Base-by-base conservation (phyloP, 2,113 vertebrate species). In the Stigmatopora argus region DNA sequence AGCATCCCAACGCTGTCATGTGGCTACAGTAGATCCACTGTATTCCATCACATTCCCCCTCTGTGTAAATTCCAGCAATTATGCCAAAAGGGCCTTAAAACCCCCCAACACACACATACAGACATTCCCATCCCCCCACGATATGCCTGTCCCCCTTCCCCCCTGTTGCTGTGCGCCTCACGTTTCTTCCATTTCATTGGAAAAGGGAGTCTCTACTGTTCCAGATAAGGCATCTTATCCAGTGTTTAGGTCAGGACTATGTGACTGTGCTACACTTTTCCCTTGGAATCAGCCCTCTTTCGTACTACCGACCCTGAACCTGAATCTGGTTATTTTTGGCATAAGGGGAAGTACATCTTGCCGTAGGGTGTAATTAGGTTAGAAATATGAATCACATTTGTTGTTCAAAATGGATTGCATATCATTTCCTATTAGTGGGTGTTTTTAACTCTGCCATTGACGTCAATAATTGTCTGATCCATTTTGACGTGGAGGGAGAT, bases 151-250 rank as follows among this genome's bases (percentile, higher is more conserved):
- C 56, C 70, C 74, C 83, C 78, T 31, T 81, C 72, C 48, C 68
- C 79, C 80, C 85, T 70, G 76, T 83, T 78, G 74, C 71, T 51
- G 4, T 61, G 11, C 2, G 72, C 38, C 63, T 63, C 69, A 46
- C 48, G 62, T 77, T 78, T 69, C 46, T 66, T 51, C 71, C 64
- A 68, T 65, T 72, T 73, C 8, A 58, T 58, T 66, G 26, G 45
- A 45, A 11, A 46, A 46, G 45, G 53, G 65, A 70, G 31, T 59
- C 69, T 63, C 59, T 38, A 68, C 66, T 82, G 73, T 64, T 73
- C 78, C 69, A 85, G 77, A 85, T 89, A 71, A 69, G 13, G 62
- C 73, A 88, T 87, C 86, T 89, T 86, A 86, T 69, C 45, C 55
- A 69, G 72, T 52, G 83, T 73, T 78, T 51, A 52, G 65, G 23